phyloP scores from a whole-genome alignment of 1,140 invertebrate species.

The Prorops nasuta region DNA sequence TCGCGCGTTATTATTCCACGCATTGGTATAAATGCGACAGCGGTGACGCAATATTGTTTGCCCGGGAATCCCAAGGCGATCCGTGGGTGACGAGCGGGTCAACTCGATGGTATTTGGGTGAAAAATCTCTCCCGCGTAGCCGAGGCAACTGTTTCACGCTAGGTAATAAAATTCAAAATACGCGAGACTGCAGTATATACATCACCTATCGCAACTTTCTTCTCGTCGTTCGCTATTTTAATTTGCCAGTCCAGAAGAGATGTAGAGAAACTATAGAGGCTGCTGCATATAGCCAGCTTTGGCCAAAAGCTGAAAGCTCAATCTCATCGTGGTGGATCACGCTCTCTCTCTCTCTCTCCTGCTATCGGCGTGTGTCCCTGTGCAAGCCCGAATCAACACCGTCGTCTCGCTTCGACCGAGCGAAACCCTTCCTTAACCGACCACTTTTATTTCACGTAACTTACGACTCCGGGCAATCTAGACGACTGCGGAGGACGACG shows the following conservation, averaged over 20 bases:
- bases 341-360: slow-evolving; percentile 11
- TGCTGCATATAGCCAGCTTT: too few relatives aligned
- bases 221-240: slow-evolving; percentile 38
- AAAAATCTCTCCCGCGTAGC: slow-evolving; percentile 49
- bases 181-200: too few relatives aligned
- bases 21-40: slow-evolving; percentile 16
- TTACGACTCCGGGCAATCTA: slow-evolving; percentile 30
- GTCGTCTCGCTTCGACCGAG: slow-evolving; percentile 19
- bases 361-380: slow-evolving; percentile 9
- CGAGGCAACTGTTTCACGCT: slow-evolving; percentile 25
- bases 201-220: slow-evolving; percentile 32
- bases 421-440: slow-evolving; percentile 21
- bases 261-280: too few relatives aligned
- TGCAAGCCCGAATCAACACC: neutral
- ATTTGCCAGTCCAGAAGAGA: slow-evolving; percentile 37
- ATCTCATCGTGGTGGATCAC: too few relatives aligned
- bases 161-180: slow-evolving; percentile 33
- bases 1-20: slow-evolving; percentile 17
- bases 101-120: slow-evolving; percentile 44
- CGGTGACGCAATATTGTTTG: too few relatives aligned
- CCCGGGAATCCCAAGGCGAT: too few relatives aligned
- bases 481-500: slow-evolving; percentile 23
- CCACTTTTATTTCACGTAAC: slow-evolving; percentile 36
- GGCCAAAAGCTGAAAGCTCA: too few relatives aligned
- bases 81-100: slow-evolving; percentile 12